A percentile compares a stretch with the other conserved stretches of the same genome.
Conservation (phyloP, 2,888 invertebrate genomes). For the Drosophila kanekoi region DNA sequence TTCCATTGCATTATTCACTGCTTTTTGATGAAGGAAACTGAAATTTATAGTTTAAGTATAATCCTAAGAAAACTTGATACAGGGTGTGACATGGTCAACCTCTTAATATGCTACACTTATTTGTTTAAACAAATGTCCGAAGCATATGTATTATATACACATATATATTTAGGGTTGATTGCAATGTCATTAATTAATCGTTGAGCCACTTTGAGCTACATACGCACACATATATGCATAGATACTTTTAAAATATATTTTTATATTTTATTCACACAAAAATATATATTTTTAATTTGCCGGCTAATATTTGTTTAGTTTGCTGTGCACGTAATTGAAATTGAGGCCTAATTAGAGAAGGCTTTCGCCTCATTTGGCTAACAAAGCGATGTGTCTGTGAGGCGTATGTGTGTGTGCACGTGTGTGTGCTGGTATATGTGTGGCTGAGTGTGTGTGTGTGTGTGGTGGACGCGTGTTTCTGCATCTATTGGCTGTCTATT, state of each 20-base stretch:
- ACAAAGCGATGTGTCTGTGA: constrained; percentile 27
- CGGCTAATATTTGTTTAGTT: constrained; percentile 32
- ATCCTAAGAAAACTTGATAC: background rate
- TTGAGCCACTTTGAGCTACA: background rate
- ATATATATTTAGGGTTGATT: constrained; percentile 16
- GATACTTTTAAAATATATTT: background rate
- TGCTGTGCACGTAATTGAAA: constrained; percentile 65
- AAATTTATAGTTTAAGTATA: too few species aligned
- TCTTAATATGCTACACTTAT: background rate
- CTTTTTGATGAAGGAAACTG: too few species aligned
- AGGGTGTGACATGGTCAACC: background rate
- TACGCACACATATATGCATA: too few species aligned
- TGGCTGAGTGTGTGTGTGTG: background rate
- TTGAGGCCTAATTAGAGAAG: constrained; percentile 65
- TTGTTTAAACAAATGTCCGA: constrained; percentile 4
- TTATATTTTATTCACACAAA: background rate
- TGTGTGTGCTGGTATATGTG: background rate
- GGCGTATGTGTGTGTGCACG: background rate
- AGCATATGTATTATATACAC: too few species aligned
- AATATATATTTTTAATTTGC: constrained; percentile 12
- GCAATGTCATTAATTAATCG: constrained; percentile 13
- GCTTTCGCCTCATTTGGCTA: constrained; percentile 55
- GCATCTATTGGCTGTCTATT: constrained; percentile 57
- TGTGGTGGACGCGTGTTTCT: constrained; percentile 17
- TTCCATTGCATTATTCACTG: too few species aligned